Conservation (phyloP, 2,113 vertebrate species). For the Condylura cristata region DNA sequence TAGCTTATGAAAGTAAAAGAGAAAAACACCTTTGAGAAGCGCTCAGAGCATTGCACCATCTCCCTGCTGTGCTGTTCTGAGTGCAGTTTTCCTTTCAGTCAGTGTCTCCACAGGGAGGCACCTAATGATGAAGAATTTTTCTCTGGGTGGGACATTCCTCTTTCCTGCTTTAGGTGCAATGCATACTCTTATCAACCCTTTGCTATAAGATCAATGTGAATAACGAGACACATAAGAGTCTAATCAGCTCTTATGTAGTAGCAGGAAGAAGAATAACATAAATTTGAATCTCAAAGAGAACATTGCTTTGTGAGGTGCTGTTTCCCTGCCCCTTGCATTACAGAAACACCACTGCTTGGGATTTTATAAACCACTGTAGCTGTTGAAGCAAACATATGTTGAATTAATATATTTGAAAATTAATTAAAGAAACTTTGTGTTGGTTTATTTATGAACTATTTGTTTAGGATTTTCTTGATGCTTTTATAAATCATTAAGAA, state of each 20-base stretch:
- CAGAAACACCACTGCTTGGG: neutral
- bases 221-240: neutral
- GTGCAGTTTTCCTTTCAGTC: neutral
- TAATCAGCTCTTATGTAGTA: neutral
- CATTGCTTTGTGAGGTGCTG: neutral
- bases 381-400: neutral
- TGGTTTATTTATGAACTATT: neutral
- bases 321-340: neutral
- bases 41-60: neutral
- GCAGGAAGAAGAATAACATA: neutral
- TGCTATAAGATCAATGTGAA: neutral
- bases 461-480: neutral
- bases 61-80: neutral
- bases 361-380: neutral
- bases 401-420: neutral
- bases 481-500: neutral
- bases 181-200: neutral
- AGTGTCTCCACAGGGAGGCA: neutral
- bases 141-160: neutral
- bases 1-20: neutral
- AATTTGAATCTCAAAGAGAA: neutral
- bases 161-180: neutral
- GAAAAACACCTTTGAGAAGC: neutral
- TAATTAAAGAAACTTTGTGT: neutral
- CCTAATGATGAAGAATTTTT: neutral